A percentile compares a stretch with the other conserved stretches of the same genome.
Conservation (phyloP, 2,797 vertebrate species). For the Propithecus deckenii region DNA sequence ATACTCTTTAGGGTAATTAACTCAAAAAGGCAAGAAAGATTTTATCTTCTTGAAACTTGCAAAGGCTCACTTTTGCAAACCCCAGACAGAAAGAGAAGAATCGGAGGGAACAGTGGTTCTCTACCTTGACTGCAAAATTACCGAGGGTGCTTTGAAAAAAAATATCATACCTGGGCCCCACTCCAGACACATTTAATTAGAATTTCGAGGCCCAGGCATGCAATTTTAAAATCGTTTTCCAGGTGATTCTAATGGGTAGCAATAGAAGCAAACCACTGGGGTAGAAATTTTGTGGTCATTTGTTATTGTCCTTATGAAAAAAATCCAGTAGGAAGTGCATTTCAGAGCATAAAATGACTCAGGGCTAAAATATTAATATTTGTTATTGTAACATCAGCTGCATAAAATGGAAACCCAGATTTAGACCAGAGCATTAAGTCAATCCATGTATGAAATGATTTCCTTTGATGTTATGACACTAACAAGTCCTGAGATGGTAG, state of each 20-base stretch:
- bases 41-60: background rate
- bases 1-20: background rate
- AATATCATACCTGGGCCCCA: background rate
- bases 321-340: background rate
- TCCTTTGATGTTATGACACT: background rate
- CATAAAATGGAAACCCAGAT: background rate
- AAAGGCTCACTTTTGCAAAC: background rate
- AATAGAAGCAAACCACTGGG: background rate
- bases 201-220: background rate
- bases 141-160: background rate
- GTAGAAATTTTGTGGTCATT: constrained; percentile 19
- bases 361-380: constrained; percentile 11
- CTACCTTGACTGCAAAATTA: background rate
- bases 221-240: constrained; percentile 22
- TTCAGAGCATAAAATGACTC: background rate
- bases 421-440: background rate
- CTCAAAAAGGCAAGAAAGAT: background rate
- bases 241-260: constrained; percentile 19
- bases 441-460: background rate
- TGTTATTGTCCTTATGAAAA: background rate
- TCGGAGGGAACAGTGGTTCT: background rate
- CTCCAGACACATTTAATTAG: background rate
- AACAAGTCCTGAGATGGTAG: background rate
- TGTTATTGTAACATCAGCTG: background rate
- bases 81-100: background rate